Percentiles rank a stretch among this genome's conserved stretches.
Conservation (phyloP, 2,888 invertebrate genomes). For the Heliconius charithonia region DNA sequence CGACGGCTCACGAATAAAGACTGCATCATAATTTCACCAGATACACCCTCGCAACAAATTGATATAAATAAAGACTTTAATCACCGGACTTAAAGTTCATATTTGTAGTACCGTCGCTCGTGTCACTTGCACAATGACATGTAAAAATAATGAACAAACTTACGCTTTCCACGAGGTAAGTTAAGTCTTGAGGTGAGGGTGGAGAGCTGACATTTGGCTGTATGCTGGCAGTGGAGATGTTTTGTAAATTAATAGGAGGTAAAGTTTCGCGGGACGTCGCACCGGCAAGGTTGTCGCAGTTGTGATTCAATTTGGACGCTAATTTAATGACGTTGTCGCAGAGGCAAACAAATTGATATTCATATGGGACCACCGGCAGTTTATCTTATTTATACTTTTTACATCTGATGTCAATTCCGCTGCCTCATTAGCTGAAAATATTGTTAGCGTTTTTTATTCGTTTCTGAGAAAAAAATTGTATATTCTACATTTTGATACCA, state of each 20-base stretch:
- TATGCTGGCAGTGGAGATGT: conserved; percentile 66
- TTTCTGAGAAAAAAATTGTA: conserved; percentile 12
- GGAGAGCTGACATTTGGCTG: conserved; percentile 65
- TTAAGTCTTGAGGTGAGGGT: conserved; percentile 61
- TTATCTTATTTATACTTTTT: conserved; percentile 71
- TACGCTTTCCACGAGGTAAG: conserved; percentile 61
- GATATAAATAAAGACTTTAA: conserved; percentile 69
- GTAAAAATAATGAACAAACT: conserved; percentile 84
- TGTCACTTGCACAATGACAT: conserved; percentile 83
- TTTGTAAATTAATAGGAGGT: conserved; percentile 83
- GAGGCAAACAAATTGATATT: conserved; percentile 83
- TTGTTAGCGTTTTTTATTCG: conserved; percentile 35
- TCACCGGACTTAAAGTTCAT: conserved; percentile 62
- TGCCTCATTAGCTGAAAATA: conserved; percentile 55
- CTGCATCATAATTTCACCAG: conserved; percentile 84
- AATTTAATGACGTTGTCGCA: conserved; percentile 81
- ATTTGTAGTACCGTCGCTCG: conserved; percentile 59
- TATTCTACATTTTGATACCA: background rate
- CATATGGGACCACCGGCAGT: conserved; percentile 78
- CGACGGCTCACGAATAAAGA: conserved; percentile 84
- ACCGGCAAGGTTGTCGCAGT: conserved; percentile 82
- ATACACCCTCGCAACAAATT: conserved; percentile 70
- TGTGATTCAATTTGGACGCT: conserved; percentile 84
- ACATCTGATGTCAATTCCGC: conserved; percentile 50
- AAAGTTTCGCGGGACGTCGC: conserved; percentile 81